Conservation (phyloP, 1,140 invertebrate genomes). For the Goniozus legneri region DNA sequence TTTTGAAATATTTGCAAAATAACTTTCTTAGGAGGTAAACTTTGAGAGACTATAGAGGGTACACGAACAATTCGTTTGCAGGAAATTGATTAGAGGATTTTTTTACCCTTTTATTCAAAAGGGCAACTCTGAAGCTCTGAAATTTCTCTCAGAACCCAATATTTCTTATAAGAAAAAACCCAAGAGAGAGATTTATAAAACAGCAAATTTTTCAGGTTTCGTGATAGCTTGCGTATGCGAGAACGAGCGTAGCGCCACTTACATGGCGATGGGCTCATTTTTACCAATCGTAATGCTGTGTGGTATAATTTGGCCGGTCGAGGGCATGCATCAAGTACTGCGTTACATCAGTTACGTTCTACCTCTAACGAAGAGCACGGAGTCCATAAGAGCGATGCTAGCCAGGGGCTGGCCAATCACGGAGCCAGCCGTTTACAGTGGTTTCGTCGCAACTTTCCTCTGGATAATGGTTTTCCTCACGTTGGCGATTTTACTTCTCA, state of each 20-base stretch:
- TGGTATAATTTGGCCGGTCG: constrained; percentile 81
- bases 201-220: constrained; percentile 61
- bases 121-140: too few species aligned
- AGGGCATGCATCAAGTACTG: constrained; percentile 78
- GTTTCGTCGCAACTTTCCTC: constrained; percentile 76
- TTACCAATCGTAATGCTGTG: constrained; percentile 88
- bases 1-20: too few species aligned
- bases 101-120: too few species aligned
- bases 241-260: constrained; percentile 88
- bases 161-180: not conserved
- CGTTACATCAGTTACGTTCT: constrained; percentile 75
- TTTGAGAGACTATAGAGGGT: too few species aligned
- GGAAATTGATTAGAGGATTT: too few species aligned
- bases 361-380: constrained; percentile 90
- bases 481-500: constrained; percentile 72
- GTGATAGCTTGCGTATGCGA: constrained; percentile 85
- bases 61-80: too few species aligned
- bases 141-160: too few species aligned
- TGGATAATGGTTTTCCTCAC: constrained; percentile 85
- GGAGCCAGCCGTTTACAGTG: constrained; percentile 76
- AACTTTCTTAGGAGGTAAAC: too few species aligned
- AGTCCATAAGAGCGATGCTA: constrained; percentile 82
- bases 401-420: constrained; percentile 82
- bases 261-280: constrained; percentile 88
- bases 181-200: not conserved